Evolutionary conservation across 2,888 invertebrate species (phyloP), one percentile per base, ranked within the genome.

Genomic region (Agrochola lychnidis): DNA sequence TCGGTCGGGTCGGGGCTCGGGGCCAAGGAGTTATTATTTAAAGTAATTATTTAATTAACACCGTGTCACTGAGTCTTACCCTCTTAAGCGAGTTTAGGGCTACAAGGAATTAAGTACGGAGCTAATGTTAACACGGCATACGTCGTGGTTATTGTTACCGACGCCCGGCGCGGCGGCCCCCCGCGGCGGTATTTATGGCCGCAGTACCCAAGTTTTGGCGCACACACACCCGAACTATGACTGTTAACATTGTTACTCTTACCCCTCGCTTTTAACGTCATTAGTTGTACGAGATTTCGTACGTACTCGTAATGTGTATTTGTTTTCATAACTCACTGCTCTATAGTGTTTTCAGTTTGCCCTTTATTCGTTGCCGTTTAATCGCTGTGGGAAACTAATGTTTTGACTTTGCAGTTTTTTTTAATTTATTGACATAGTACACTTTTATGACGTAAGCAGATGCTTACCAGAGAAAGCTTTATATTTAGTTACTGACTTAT

Each of bases 1-100:
- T 61, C 71, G 77, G 70, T 83, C 83, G 86, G 87, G 87, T 88
- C 84, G 86, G 78, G n/a, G 64, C 70, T 81, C 71, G 82, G 82
- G 90, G 85, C 90, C 91, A 88, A 89, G 90, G 91, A 95, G 96
- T 96, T 96, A 95, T 96, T 95, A 96, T 95, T 95, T 94, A 94
- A 94, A 95, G 96, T 96, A 96, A 96, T 96, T 96, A 96, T 96
- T 96, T 96, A 96, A 96, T 96, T 95, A 96, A 95, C 96, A 95
- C 91, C 91, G 92, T 95, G 95, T 95, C 94, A 92, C 92, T 90
- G 91, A 93, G 94, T 93, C 94, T 94, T 94, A 94, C 96, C 96
- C 95, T 95, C 96, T 95, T 95, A 95, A 96, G 95, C 92, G 94
- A 95, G 95, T 96, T 94, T 93, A 94, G 94, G 94, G 94, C 95